Evolutionary conservation across 2,888 invertebrate species (phyloP), one percentile per base, ranked within the genome.

Genomic region (Chrysolina haemoptera): DNA sequence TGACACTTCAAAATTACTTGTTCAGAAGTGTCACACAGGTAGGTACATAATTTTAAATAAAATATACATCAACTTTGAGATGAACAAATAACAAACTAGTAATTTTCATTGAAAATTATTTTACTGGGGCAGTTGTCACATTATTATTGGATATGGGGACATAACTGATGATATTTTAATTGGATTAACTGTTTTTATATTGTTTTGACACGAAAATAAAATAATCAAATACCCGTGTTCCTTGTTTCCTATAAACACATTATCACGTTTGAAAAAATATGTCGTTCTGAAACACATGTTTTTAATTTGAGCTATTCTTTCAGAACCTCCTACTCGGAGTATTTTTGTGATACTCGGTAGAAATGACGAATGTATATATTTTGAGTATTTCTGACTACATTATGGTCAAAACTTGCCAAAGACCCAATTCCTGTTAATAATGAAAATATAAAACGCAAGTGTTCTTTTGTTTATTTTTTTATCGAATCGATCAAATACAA

Each of bases 301-400:
- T 27, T 27, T 3, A 59, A 59, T 59, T 59, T 35, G 35, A 1
- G n/a, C 35, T 27, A 59, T 59, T 27, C 59, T 59, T 27, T 16
- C 35, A 59, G n/a, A 59, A 59, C 59, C 59, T 59, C 59, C 59
- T 35, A 59, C 59, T 18, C 20, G 53, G 11, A 53, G 53, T 53
- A 53, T 53, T 53, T 53, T 53, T 53, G 53, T 53, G 53, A 53
- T 53, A 20, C 53, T 59, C 22, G 9, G 27, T 59, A 59, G 22
- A 10, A n/a, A 59, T 59, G 22, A 35, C 59, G 59, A 59, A 59
- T 59, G 27, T 20, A 18, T 20, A 53, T 53, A 12, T 53, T 18
- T 53, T 53, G 11, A 53, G 20, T 18, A 53, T 53, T 11, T 18
- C 18, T 8, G 20, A 18, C 20, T 22, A 53, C 10, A 22, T 11